phyloP scores from a whole-genome alignment of 2,888 invertebrate species.

The Lamellibrachia columna region DNA sequence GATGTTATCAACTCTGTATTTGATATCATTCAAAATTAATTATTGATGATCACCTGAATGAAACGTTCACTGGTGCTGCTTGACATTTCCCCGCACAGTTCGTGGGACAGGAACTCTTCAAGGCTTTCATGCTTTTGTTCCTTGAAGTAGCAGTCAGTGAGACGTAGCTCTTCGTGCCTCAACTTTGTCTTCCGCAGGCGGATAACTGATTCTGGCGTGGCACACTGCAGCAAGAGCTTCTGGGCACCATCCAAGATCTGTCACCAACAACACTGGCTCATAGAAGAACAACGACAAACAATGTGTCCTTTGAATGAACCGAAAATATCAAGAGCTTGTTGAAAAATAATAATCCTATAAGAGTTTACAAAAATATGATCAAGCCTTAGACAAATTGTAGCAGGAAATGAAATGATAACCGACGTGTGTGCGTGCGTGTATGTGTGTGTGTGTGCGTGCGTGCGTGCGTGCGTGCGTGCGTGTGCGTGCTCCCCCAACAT shows the following conservation, averaged over 20 bases:
- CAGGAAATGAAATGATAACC: no score
- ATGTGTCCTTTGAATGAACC: not conserved
- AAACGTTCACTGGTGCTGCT: not conserved
- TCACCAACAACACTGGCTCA: not conserved
- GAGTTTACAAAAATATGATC: no score
- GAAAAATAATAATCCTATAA: no score
- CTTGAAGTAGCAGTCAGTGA: conserved; percentile 46
- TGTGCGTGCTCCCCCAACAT: no score
- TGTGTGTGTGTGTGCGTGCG: no score
- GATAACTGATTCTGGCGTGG: conserved; percentile 57
- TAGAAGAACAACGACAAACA: not conserved
- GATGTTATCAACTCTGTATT: no score
- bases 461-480: no score
- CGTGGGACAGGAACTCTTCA: conserved; percentile 46
- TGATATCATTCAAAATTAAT: not conserved
- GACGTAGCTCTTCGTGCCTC: conserved; percentile 35
- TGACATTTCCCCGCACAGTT: not conserved
- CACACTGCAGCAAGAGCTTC: conserved; percentile 52
- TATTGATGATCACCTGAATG: not conserved
- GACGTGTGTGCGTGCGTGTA: no score
- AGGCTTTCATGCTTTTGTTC: conserved; percentile 56
- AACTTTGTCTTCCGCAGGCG: conserved; percentile 43
- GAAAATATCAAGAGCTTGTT: no score
- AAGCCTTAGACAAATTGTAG: no score
- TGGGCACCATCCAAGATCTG: conserved; percentile 43